Evolutionary conservation across 2,113 vertebrate species (phyloP).

Genomic region (Onychostoma macrolepis): DNA sequence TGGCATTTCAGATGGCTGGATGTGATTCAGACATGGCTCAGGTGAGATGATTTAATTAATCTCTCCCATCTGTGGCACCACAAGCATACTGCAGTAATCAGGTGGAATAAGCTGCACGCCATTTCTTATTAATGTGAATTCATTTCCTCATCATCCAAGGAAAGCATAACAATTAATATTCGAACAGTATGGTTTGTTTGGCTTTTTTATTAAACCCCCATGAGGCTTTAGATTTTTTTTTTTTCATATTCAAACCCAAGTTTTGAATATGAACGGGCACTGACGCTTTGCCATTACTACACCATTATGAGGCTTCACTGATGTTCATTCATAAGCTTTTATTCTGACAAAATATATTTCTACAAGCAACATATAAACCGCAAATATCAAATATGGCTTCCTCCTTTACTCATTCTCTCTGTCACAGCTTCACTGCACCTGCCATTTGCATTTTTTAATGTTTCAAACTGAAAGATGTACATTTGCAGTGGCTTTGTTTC

Average conservation of each 20-base stretch:
- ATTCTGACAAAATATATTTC: not conserved
- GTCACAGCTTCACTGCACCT: not conserved
- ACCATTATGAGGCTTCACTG: not conserved
- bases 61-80: constrained; percentile 2
- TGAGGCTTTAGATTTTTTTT: not conserved
- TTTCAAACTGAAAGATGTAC: not conserved
- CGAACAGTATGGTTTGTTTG: not conserved
- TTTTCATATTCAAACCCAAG: not conserved
- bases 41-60: constrained; percentile 23
- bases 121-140: constrained; percentile 1
- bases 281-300: not conserved
- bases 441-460: not conserved
- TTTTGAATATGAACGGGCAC: not conserved
- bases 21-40: constrained; percentile 23
- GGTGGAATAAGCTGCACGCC: not conserved
- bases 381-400: not conserved
- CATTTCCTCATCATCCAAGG: not conserved
- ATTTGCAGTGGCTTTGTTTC: not conserved
- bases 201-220: not conserved
- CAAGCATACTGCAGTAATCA: not conserved
- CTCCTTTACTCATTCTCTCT: not conserved
- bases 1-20: constrained; percentile 29
- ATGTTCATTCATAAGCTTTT: not conserved
- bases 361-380: not conserved
- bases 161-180: not conserved